A percentile compares a stretch with the other conserved stretches of the same genome.
Evolutionary conservation across 2,113 vertebrate genomes (phyloP).

Genomic region (Thymallus thymallus): DNA sequence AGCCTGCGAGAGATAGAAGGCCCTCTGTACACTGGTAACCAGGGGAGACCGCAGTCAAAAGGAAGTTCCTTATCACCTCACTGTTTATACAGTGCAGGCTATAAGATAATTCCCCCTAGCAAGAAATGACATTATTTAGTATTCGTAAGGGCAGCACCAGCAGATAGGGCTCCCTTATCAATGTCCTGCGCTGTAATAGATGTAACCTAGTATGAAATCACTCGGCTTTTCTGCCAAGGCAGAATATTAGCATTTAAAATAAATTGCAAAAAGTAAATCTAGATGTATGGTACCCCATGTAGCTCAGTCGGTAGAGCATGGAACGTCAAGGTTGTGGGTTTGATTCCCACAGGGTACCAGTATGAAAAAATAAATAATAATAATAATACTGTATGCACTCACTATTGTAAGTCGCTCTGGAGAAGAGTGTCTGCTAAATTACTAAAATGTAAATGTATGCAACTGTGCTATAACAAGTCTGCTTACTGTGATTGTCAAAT

Average conservation of each 20-base stretch:
- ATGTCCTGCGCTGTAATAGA: slow-evolving; percentile 25
- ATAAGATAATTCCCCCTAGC: slow-evolving; percentile 41
- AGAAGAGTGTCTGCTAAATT: too few species aligned
- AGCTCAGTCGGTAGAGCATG: too few species aligned
- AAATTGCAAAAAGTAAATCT: too few species aligned
- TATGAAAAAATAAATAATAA: too few species aligned
- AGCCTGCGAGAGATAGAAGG: slow-evolving; percentile 37
- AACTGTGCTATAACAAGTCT: not conserved
- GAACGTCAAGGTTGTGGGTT: too few species aligned
- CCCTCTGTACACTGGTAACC: slow-evolving; percentile 40
- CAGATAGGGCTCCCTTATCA: slow-evolving; percentile 55
- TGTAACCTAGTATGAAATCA: slow-evolving; percentile 50
- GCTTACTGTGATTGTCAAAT: too few species aligned
- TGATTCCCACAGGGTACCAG: too few species aligned
- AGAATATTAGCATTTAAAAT: slow-evolving; percentile 58
- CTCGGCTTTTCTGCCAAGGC: not conserved
- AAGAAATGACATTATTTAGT: slow-evolving; percentile 50
- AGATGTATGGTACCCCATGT: too few species aligned
- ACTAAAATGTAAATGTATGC: too few species aligned
- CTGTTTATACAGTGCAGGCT: slow-evolving; percentile 42
- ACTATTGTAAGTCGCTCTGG: too few species aligned
- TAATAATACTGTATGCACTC: too few species aligned
- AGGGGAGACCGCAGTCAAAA: slow-evolving; percentile 38
- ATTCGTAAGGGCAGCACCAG: slow-evolving; percentile 38
- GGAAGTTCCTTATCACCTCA: slow-evolving; percentile 45